phyloP scores from a whole-genome alignment of 2,888 invertebrate species.

The Monochamus alternatus region DNA sequence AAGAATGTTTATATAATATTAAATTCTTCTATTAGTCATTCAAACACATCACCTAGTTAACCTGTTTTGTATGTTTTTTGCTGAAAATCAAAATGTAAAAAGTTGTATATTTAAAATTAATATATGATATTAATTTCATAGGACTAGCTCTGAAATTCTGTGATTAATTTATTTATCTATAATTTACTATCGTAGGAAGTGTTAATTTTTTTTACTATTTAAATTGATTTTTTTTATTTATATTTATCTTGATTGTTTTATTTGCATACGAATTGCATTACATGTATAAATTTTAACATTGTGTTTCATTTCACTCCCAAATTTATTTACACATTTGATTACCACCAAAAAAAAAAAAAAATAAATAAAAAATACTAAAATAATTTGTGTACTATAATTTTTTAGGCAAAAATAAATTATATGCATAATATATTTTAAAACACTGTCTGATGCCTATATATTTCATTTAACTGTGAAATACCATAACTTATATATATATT shows the following conservation, averaged over 20 bases:
- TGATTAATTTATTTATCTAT: conserved; percentile 61
- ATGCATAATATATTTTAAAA: too few species aligned
- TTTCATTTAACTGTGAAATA: too few species aligned
- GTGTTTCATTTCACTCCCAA: conserved; percentile 1
- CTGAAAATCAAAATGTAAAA: conserved; percentile 52
- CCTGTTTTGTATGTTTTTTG: conserved; percentile 44
- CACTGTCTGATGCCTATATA: too few species aligned
- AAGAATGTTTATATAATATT: conserved; percentile 48
- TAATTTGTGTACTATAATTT: too few species aligned
- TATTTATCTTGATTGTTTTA: conserved; percentile 60
- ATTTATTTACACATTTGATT: too few species aligned
- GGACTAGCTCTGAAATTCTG: conserved; percentile 59
- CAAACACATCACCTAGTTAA: conserved; percentile 47
- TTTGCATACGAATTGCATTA: conserved; percentile 48
- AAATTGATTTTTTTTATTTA: conserved; percentile 60
- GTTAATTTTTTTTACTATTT: conserved; percentile 57
- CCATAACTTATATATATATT: too few species aligned
- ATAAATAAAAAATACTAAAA: too few species aligned
- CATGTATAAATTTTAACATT: conserved; percentile 23
- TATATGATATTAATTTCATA: conserved; percentile 38
- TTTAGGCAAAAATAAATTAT: too few species aligned
- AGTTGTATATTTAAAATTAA: conserved; percentile 50
- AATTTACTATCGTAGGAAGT: conserved; percentile 53
- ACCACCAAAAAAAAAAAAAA: too few species aligned
- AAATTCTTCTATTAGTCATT: conserved; percentile 47